Evolutionary conservation across 1,140 invertebrate species (phyloP).

Genomic region (Limonius californicus): DNA sequence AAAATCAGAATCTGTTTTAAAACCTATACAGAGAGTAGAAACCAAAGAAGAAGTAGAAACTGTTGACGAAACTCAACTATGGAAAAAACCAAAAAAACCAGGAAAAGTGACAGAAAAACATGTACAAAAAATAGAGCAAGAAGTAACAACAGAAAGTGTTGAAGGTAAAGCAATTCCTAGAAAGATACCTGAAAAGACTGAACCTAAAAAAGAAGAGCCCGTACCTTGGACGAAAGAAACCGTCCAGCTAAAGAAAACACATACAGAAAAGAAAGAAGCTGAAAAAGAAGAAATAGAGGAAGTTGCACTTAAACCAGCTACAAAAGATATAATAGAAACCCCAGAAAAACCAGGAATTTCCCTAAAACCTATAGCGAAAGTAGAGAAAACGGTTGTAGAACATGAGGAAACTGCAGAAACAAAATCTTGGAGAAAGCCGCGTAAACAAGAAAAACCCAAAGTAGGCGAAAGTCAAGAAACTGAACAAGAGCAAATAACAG

Average conservation of each 20-base stretch:
- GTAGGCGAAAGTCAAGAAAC: background rate
- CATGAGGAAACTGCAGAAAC: background rate
- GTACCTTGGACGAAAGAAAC: conserved; percentile 14
- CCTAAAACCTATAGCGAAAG: too few relatives aligned
- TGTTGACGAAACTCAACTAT: conserved; percentile 7
- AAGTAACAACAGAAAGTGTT: background rate
- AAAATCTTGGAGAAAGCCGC: background rate
- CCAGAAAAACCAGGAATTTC: background rate
- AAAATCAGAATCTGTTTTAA: background rate
- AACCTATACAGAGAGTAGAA: too few relatives aligned
- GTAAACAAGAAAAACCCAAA: background rate
- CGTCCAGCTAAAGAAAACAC: background rate
- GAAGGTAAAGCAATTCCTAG: background rate
- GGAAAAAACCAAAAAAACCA: conserved; percentile 29
- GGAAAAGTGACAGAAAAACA: conserved; percentile 37
- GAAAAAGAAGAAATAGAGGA: conserved; percentile 9
- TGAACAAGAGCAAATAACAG: background rate
- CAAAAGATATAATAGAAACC: background rate
- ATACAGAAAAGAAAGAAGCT: background rate
- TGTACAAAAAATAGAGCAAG: too few relatives aligned
- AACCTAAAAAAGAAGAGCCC: background rate
- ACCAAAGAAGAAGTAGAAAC: conserved; percentile 8
- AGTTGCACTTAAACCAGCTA: conserved; percentile 20
- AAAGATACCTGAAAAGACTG: background rate
- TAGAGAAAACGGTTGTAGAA: background rate